phyloP scores from a whole-genome alignment of 2,888 invertebrate species.

The Deroplatys truncata region DNA sequence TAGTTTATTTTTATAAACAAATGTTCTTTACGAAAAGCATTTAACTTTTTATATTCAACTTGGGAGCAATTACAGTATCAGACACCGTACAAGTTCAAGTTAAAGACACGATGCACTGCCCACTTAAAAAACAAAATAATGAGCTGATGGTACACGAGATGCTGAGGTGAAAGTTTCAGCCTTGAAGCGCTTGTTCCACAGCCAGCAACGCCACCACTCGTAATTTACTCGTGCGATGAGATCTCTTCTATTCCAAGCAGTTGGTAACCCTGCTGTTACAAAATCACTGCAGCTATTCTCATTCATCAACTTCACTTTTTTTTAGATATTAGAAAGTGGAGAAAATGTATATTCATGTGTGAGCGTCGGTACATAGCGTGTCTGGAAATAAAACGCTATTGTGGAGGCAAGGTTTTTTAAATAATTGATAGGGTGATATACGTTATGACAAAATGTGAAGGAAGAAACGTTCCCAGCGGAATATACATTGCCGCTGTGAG shows the following conservation, averaged over 20 bases:
- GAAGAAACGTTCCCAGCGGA: too few relatives aligned
- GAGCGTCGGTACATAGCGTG: too few relatives aligned
- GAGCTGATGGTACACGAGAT: not conserved
- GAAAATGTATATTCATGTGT: not conserved
- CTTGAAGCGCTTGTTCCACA: not conserved
- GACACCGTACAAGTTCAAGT: not conserved
- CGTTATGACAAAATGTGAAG: too few relatives aligned
- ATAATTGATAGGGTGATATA: too few relatives aligned
- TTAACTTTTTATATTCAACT: too few relatives aligned
- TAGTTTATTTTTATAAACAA: too few relatives aligned
- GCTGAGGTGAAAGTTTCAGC: slow-evolving; percentile 3
- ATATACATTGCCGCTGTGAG: too few relatives aligned
- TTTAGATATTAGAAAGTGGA: not conserved
- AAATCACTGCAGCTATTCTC: not conserved
- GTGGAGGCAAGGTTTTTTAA: too few relatives aligned
- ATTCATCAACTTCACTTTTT: not conserved
- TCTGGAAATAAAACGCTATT: too few relatives aligned
- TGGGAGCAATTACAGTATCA: too few relatives aligned
- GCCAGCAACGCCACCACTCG: not conserved
- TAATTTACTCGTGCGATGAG: not conserved
- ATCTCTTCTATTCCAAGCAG: not conserved
- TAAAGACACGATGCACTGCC: not conserved
- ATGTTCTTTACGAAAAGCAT: too few relatives aligned
- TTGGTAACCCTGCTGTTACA: not conserved
- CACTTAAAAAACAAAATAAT: not conserved